Evolutionary conservation across 1,140 invertebrate species (phyloP).

Genomic region (Papilio dardanus): DNA sequence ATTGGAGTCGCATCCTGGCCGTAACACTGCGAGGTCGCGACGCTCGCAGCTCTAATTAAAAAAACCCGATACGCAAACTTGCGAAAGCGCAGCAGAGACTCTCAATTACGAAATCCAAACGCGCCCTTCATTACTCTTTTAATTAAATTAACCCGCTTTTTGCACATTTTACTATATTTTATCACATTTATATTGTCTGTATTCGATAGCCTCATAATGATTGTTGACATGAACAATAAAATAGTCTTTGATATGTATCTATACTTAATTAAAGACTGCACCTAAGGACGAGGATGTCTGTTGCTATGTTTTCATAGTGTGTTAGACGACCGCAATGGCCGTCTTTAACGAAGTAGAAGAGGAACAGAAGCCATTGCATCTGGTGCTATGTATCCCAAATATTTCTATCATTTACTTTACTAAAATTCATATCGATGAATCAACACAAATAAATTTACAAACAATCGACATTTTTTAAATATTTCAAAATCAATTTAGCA

Average conservation of each 20-base stretch:
- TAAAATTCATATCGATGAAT: background rate
- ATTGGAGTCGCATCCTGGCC: slow-evolving; percentile 76
- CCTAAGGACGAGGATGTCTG: background rate
- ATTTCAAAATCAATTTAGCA: slow-evolving; percentile 17
- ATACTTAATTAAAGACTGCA: background rate
- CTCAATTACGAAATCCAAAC: slow-evolving; percentile 49
- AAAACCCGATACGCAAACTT: slow-evolving; percentile 66
- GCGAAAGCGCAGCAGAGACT: slow-evolving; percentile 58
- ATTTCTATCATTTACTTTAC: background rate
- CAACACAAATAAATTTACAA: slow-evolving; percentile 3
- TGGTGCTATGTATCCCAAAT: background rate
- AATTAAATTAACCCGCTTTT: background rate
- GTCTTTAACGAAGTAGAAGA: background rate
- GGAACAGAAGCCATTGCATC: background rate
- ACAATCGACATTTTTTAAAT: slow-evolving; percentile 31
- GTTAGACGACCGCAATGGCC: background rate
- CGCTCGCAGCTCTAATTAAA: slow-evolving; percentile 75
- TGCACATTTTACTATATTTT: background rate
- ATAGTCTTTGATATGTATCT: background rate
- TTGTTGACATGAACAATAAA: background rate
- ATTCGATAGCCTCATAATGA: background rate
- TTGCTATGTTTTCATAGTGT: background rate
- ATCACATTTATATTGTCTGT: background rate
- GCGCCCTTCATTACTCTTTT: slow-evolving; percentile 45
- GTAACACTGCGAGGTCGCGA: slow-evolving; percentile 72